Base-by-base conservation (phyloP, 2,797 vertebrate genomes). In the Acanthurus leucopareius region DNA sequence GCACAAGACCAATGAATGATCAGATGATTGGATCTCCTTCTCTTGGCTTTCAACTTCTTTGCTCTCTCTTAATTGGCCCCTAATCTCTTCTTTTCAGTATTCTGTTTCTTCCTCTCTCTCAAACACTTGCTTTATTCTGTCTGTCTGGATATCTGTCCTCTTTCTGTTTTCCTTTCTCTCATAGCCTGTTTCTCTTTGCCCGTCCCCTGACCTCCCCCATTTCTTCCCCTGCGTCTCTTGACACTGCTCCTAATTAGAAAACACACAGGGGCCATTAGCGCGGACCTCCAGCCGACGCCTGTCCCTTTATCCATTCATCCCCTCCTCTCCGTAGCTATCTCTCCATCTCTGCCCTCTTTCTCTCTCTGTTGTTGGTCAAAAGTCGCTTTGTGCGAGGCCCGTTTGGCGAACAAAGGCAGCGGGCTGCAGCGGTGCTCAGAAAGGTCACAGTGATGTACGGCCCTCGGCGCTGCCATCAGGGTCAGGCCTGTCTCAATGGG, bases 241-340 rank as follows among this genome's bases (percentile, higher is more conserved):
- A 92, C 89, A 85, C 83, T 0, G 60, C 69, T 86, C 76, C 88
- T 92, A 91, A 93, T 92, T 91, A 90, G 88, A 80, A 88, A 92
- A 91, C 90, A 79, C 86, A 85, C 81, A 77, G 89, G 89, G 90
- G 84, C 91, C 90, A 92, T 93, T 93, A 93, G 92, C 22, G 19
- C 2, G 17, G 90, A 81, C 89, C 86, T 86, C 80, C 85, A 82
- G 79, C 89, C 70, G 71, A 77, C 57, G 86, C 76, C 68, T 71
- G 80, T 81, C 70, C 87, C 90, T 91, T 87, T 86, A 88, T 89
- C 89, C 90, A 85, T 89, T 93, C 88, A 86, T 83, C 77, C 77
- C 62, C 40, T 75, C 79, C 75, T 54, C 69, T 79, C 62, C 38
- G 75, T 77, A 51, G 11, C 82, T 89, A 88, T 93, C 92, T 85